These are phyloP conservation scores for Vipera latastei DNA, from an alignment of 2,797 vertebrate genomes.

Conservation along the genomic window DNA sequence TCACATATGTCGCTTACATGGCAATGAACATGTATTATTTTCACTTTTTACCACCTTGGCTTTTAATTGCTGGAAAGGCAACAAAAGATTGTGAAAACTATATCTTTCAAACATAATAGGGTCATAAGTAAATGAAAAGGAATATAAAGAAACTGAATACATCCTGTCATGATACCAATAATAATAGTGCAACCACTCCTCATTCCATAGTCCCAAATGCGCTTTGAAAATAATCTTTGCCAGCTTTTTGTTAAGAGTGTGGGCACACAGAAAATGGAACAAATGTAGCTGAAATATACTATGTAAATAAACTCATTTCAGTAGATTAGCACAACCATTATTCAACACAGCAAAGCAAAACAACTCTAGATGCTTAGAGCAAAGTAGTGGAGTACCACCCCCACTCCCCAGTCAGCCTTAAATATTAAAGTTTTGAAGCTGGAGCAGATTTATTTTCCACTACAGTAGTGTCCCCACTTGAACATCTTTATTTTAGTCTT, in stretches of 20 bases:
- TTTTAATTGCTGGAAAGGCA: no score
- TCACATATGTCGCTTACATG: no score
- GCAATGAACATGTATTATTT: no score
- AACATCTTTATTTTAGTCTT: not conserved
- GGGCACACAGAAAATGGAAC: not conserved
- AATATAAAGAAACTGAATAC: not conserved
- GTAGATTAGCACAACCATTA: not conserved
- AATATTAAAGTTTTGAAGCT: not conserved
- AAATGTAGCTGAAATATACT: not conserved
- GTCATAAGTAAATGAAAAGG: no score
- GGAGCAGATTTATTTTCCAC: not conserved
- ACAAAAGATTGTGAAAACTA: no score
- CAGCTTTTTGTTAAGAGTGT: not conserved
- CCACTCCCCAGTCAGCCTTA: no score
- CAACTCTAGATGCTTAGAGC: not conserved
- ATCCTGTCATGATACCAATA: not conserved
- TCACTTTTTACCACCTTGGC: no score
- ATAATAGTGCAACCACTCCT: not conserved
- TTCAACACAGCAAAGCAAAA: not conserved
- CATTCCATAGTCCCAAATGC: not conserved
- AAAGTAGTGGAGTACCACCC: not conserved
- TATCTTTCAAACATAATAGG: no score
- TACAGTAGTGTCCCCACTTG: not conserved
- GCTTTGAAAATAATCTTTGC: not conserved
- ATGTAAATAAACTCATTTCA: not conserved